These are phyloP conservation scores for Loriculus beryllinus DNA, from an alignment of 2,797 vertebrate genomes.

Conservation along the genomic window DNA sequence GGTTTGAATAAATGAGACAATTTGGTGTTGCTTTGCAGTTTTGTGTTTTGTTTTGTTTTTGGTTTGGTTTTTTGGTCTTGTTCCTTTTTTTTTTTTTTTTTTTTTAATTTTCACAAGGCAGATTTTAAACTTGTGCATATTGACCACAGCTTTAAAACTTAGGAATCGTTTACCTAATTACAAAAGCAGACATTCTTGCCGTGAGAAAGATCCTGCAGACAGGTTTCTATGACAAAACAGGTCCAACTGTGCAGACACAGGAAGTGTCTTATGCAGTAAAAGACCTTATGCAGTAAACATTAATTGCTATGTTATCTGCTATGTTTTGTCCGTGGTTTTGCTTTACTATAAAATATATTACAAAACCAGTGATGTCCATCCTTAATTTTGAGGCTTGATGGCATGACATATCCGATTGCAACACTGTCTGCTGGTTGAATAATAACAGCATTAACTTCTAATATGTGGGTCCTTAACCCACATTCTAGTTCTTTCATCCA, in stretches of 20 bases:
- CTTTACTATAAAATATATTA: background rate
- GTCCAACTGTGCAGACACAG: background rate
- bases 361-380: background rate
- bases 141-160: background rate
- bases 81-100: accelerated
- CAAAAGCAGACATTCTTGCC: background rate
- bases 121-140: background rate
- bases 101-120: background rate
- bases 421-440: background rate
- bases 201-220: background rate
- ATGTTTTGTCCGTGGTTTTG: background rate
- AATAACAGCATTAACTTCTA: background rate
- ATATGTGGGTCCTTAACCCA: background rate
- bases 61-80: background rate
- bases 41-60: background rate
- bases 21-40: background rate
- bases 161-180: background rate
- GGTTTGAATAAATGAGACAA: background rate
- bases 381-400: background rate
- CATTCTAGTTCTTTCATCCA: background rate
- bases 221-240: background rate
- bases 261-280: background rate
- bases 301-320: background rate
- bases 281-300: background rate
- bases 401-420: background rate